phyloP scores from a whole-genome alignment of 2,113 vertebrate genomes.

The Phasianus colchicus region DNA sequence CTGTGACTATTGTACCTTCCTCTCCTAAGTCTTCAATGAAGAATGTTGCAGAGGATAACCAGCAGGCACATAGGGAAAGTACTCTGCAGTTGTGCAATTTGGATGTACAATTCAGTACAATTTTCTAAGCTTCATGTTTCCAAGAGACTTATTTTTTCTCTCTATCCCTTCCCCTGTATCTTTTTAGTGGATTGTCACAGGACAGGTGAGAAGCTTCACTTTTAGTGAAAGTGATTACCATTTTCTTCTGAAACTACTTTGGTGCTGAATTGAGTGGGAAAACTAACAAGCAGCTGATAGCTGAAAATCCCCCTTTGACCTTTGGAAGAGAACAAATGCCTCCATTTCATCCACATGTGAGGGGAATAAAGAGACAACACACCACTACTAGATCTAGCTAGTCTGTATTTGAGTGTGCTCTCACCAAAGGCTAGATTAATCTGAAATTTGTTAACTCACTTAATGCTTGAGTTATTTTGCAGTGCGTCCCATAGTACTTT shows the following conservation, averaged over 20 bases:
- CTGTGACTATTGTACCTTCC: not conserved
- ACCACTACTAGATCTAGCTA: not conserved
- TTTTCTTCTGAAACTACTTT: not conserved
- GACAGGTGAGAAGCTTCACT: not conserved
- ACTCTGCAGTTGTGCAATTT: not conserved
- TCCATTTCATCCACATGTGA: not conserved
- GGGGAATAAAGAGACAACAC: not conserved
- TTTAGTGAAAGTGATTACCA: not conserved
- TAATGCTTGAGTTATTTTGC: slow-evolving; percentile 45
- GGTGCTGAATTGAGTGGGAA: not conserved
- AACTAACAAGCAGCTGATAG: not conserved
- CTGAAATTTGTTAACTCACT: slow-evolving; percentile 45
- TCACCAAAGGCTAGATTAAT: slow-evolving; percentile 47
- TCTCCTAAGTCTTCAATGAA: not conserved
- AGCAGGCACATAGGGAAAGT: not conserved
- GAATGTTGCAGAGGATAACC: not conserved
- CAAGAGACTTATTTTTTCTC: not conserved
- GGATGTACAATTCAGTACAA: not conserved
- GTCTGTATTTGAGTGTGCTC: not conserved
- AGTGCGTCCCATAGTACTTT: not conserved
- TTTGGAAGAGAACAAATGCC: not conserved
- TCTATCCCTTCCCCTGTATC: not conserved
- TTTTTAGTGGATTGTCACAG: not conserved
- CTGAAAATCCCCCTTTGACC: not conserved
- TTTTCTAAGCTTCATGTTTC: not conserved